Percentiles rank a stretch among this genome's conserved stretches.
Conservation (phyloP, 2,113 vertebrate genomes). For the Otocyon megalotis region DNA sequence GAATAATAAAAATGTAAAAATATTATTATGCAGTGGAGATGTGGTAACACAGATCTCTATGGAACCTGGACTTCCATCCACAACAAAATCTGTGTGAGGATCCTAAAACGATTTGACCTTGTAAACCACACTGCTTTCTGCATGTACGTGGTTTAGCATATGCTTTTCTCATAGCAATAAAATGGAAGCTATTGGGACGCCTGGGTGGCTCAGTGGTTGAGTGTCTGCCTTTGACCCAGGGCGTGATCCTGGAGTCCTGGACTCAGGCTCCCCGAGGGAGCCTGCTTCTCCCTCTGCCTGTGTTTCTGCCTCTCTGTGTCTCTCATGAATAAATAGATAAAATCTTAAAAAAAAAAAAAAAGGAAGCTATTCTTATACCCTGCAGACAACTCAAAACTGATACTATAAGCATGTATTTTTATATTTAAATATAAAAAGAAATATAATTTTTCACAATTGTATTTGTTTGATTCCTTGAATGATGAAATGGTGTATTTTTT, state of each 20-base stretch:
- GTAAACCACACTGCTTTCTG: neutral
- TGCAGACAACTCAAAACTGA: neutral
- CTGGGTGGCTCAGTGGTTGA: no score
- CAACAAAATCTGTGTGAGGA: neutral
- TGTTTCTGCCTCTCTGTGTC: no score
- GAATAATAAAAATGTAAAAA: conserved; percentile 12
- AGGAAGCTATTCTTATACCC: neutral
- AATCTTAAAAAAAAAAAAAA: no score
- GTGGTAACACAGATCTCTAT: neutral
- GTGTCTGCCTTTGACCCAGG: no score
- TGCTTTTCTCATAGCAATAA: neutral
- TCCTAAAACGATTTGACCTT: neutral
- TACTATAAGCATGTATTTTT: neutral
- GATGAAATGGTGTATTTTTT: neutral
- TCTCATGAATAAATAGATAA: no score
- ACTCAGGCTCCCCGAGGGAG: no score
- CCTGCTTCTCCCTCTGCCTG: no score
- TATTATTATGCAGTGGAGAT: neutral
- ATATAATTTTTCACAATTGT: neutral
- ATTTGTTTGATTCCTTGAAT: neutral
- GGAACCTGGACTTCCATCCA: neutral
- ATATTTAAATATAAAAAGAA: neutral
- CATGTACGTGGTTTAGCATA: neutral
- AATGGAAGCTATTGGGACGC: neutral
- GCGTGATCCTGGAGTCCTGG: no score